Base-by-base conservation (phyloP, 1,140 invertebrate species). In the Apis florea region DNA sequence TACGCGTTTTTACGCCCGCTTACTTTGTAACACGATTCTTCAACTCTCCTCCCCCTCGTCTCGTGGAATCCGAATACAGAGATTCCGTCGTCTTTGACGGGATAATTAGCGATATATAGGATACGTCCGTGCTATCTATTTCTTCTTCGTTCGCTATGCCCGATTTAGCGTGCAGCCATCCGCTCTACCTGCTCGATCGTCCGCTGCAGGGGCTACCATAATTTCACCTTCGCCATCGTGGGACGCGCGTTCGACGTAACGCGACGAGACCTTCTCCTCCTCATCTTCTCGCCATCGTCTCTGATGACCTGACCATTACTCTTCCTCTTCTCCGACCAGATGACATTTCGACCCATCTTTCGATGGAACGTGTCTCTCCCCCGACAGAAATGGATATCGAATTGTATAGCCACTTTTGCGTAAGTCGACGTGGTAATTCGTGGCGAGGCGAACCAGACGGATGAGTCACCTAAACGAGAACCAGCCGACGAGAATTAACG, bases 401-500 rank as follows among this genome's bases (percentile, higher is more conserved):
- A 51, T 11, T 26, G 53, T 66, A 21, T 40, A 31, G 49, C 61
- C 49, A 47, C 59, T 84, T 69, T 81, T 63, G 17, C 51, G 53
- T n/a, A n/a, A 63, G 53, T 58, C n/a, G 21, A 64, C 72, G 17
- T n/a, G n/a, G n/a, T 47, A n/a, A 26, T 26, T n/a, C n/a, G 19
- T 5, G 54, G 24, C 1, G 24, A 31, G 21, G 17, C 3, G 10
- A n/a, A 56, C 75, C 31, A 67, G 61, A 72, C 58, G 73, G 85
- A 89, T 90, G 85, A 91, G 86, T 90, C 87, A 88, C 84, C 40
- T 89, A 91, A 40, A 91, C 90, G 86, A 90, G 89, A 84, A 71
- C 70, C 49, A 73, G 70, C 31, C 67, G 66, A 71, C 64, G 24
- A 64, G 69, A 71, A 86, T 82, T 72, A 73, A 72, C 78, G 49